Base-by-base conservation (phyloP, 1,140 invertebrate species). In the Leptinotarsa lineolata region DNA sequence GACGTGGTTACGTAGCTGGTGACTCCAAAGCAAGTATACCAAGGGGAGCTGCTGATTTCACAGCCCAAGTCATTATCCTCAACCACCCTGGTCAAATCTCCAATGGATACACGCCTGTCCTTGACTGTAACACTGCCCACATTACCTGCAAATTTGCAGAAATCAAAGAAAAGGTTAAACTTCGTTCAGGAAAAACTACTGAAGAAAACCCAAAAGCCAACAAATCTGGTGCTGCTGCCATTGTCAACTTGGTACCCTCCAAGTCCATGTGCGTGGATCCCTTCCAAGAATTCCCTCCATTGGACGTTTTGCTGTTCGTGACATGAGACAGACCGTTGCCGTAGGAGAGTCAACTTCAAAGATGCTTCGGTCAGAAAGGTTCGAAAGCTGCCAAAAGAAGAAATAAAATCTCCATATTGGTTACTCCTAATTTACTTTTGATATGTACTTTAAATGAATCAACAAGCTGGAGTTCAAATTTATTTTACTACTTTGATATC, bases 251-350 rank as follows among this genome's bases (percentile, higher is more conserved):
- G 82, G 90, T 95, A 63, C 97, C 97, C 72, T 91, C 91, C 84
- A 98, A 98, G 86, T 95, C 96, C 68, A 94, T 98, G 92, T 98
- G 96, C 86, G 96, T 99, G 72, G 97, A 99, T 85, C 91, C 95
- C 79, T 99, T 98, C 91, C 91, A 93, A 79, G 95, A 97, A 83
- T 99, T 97, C 89, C 94, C 97, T 76, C 97, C 97, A 90, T 99
- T 73, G 97, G 97, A 84, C 93, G 97, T 86, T 99, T 99, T 85
- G 97, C 97, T 80, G 97, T 99, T 63, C 94, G 97, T 90, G 97
- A 99, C 89, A 98, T 99, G 97, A 94, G 96, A 88, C 96, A 99
- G 85, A 99, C 97, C 1, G 97, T 99, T 30, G 97, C 97, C 81
- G 79, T 88, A 98, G 98, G 89, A 87, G 89, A 79, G 93, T 95